Conservation (phyloP, 1,140 invertebrate genomes). For the Gryllus bimaculatus region DNA sequence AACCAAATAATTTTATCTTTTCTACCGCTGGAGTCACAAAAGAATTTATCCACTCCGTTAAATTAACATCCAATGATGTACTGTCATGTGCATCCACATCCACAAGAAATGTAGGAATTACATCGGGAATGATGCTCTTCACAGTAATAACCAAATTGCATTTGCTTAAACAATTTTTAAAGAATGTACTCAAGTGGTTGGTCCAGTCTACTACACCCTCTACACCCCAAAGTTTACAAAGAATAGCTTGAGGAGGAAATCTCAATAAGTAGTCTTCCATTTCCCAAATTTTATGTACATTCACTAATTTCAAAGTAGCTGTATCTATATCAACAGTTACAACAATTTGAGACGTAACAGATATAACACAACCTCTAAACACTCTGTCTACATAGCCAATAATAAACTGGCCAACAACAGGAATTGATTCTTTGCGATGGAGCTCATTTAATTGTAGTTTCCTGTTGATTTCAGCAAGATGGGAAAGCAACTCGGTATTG, state of each 20-base stretch:
- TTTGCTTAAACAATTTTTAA: not conserved
- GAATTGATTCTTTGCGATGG: not conserved
- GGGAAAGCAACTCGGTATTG: not conserved
- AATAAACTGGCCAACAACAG: not conserved
- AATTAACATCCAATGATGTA: not conserved
- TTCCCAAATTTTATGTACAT: not conserved
- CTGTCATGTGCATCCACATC: not conserved
- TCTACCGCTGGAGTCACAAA: not conserved
- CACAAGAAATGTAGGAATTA: not conserved
- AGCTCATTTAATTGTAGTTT: not conserved
- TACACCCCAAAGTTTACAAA: not conserved
- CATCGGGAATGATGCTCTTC: not conserved
- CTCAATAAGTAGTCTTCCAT: not conserved
- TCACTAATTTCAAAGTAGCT: not conserved
- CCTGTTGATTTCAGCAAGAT: not conserved
- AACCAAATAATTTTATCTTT: not conserved
- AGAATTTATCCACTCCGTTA: not conserved
- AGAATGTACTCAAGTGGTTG: not conserved
- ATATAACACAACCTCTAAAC: not conserved
- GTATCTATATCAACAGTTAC: not conserved
- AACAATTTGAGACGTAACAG: not conserved
- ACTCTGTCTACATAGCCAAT: not conserved
- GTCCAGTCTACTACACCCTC: not conserved
- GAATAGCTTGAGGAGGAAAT: not conserved
- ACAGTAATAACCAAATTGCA: not conserved